Conservation (phyloP, 2,797 vertebrate species). For the Pseudochaenichthys georgianus region DNA sequence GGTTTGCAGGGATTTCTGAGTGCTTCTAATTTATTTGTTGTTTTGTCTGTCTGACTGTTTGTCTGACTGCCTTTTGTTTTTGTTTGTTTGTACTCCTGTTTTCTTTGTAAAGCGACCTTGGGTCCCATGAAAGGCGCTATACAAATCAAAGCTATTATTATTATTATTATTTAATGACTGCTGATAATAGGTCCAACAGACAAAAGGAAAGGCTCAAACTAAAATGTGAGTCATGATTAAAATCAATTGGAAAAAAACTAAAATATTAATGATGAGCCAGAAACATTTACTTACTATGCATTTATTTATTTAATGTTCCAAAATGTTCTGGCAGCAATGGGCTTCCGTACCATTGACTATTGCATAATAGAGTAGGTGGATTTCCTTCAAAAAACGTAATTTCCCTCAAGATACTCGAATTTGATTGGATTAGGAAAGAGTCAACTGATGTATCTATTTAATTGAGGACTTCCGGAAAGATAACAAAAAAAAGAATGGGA, state of each 20-base stretch:
- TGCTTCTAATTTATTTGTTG: no score
- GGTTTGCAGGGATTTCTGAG: no score
- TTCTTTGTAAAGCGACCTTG: no score
- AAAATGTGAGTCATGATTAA: neutral
- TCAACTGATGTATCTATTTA: neutral
- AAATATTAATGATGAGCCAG: neutral
- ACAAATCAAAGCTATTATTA: no score
- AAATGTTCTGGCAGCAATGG: neutral
- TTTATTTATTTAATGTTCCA: neutral
- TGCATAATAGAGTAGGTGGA: no score
- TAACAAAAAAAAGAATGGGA: neutral
- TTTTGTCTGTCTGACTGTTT: no score
- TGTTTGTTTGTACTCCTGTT: no score
- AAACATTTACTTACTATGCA: no score
- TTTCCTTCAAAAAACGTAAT: neutral
- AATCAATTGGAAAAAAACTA: neutral
- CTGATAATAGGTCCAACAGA: neutral
- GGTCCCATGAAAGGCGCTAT: no score
- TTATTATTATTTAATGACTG: no score
- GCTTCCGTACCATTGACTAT: neutral
- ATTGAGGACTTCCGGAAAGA: conserved; percentile 3
- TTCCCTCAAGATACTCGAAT: neutral
- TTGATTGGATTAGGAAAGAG: conserved; percentile 24
- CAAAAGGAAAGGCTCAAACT: neutral
- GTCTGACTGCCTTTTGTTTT: no score